Evolutionary conservation across 2,113 vertebrate genomes (phyloP).

Genomic region (Elephantulus edwardii): DNA sequence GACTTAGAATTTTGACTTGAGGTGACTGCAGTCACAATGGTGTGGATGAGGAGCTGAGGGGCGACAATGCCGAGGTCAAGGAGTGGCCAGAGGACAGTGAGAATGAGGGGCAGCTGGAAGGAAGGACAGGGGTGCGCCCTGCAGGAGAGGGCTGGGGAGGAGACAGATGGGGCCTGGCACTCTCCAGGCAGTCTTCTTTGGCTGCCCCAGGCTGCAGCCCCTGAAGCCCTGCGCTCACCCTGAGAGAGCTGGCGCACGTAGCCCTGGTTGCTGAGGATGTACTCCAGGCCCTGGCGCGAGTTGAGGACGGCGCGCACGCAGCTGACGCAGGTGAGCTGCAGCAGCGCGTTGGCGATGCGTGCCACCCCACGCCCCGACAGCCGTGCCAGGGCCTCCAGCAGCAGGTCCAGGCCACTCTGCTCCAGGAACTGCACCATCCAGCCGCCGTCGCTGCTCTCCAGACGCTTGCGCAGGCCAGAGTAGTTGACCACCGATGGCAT

Average conservation of each 20-base stretch:
- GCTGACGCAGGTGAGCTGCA: conserved; percentile 97
- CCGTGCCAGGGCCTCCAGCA: conserved; percentile 95
- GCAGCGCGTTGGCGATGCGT: conserved; percentile 93
- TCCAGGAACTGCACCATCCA: conserved; percentile 99
- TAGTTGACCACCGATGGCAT: conserved; percentile 97
- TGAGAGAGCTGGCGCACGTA: conserved; percentile 96
- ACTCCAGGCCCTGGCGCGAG: conserved; percentile 92
- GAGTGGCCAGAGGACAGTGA: rapidly evolving
- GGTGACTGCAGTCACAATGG: neutral
- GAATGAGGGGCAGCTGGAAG: neutral
- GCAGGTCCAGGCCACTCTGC: conserved; percentile 94
- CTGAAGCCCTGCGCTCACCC: conserved; percentile 85
- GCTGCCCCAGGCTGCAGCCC: neutral
- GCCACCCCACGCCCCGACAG: conserved; percentile 94
- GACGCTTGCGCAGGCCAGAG: conserved; percentile 93
- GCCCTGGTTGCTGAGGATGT: conserved; percentile 96
- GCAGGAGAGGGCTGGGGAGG: no score
- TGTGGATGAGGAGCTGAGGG: no score
- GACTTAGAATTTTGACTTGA: neutral
- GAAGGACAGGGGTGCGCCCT: neutral
- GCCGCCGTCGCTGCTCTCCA: conserved; percentile 91
- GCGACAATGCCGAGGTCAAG: rapidly evolving
- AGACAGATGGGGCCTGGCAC: no score
- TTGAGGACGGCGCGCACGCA: conserved; percentile 97
- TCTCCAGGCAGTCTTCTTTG: neutral